phyloP scores from a whole-genome alignment of 2,797 vertebrate genomes.

The Tokudaia muenninki region DNA sequence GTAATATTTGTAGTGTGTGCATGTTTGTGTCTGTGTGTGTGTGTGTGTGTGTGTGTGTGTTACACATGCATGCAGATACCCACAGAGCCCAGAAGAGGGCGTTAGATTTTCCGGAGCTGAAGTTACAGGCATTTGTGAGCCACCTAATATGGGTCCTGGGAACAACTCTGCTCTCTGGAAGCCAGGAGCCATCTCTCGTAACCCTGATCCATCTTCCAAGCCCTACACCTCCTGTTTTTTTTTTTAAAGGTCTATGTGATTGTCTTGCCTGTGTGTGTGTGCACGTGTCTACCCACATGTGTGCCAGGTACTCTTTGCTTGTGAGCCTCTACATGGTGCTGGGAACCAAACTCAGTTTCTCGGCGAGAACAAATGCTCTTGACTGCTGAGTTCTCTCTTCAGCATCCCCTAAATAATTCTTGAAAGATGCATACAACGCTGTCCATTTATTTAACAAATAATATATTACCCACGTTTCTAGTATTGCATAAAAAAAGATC shows the following conservation, averaged over 20 bases:
- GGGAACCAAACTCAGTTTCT: background rate
- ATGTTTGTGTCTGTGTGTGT: background rate
- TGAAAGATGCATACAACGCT: background rate
- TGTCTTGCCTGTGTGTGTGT: background rate
- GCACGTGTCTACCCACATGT: background rate
- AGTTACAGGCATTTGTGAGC: background rate
- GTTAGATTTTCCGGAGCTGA: background rate
- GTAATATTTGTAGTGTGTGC: background rate
- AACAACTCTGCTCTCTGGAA: background rate
- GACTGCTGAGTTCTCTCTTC: background rate
- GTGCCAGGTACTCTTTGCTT: background rate
- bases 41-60: background rate
- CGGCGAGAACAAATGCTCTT: background rate
- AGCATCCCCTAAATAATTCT: background rate
- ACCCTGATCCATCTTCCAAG: background rate
- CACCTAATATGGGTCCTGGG: background rate
- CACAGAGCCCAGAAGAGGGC: background rate
- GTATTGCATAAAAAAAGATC: background rate
- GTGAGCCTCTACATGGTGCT: background rate
- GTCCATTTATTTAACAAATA: background rate
- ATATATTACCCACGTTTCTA: background rate
- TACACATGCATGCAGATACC: background rate
- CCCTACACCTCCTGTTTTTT: background rate
- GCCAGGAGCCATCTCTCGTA: background rate
- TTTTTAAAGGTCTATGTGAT: background rate